Base-by-base conservation (phyloP, 23 tunicate species). In the Trididemnum miniatum region DNA sequence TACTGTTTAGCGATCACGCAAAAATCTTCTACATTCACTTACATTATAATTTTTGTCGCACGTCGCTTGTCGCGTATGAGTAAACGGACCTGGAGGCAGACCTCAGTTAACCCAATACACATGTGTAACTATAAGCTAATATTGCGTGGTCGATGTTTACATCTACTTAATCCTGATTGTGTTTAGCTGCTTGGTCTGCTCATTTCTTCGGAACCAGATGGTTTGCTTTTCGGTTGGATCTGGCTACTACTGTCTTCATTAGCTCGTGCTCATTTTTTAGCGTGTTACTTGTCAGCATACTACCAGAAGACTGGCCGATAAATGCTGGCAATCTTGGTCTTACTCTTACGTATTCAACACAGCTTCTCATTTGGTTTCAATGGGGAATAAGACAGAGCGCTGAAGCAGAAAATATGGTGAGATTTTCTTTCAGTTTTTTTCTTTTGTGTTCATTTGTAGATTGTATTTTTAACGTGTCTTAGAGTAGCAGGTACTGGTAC, bases 391-490 rank as follows among this genome's bases (percentile, higher is more conserved):
- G 92, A 35, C 92, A 91, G 54, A 82, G 89, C 37, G 83, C 99
- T 0, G 96, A 86, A 57, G 91, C 88, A 1, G 99, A 95, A 74
- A 93, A 93, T 35, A 62, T 93, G 83, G 98, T 93, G 57, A 64
- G 83, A 20, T 12, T 26, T 20, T 28, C 18, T 5, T 24, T 33
- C 7, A 31, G 5, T 33, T 33, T 33, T 15, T 31, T 4, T 71
- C n/a, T 64, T 64, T n/a, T n/a, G n/a, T n/a, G 20, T 15, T 15
- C 20, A 50, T 50, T 50, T 50, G 20, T 15, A 15, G 59, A 20
- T 50, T 50, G 59, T 20, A 50, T 20, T 50, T 50, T 50, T 50
- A 15, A 20, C 20, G 59, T 50, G 20, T 20, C 20, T 15, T 50
- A 20, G 15, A 15, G 15, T 50, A 50, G 20, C 20, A 15, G 15